Percentiles rank a stretch among this genome's conserved stretches.
Evolutionary conservation across 2,113 vertebrate species (phyloP).

Genomic region (Axis porcinus): DNA sequence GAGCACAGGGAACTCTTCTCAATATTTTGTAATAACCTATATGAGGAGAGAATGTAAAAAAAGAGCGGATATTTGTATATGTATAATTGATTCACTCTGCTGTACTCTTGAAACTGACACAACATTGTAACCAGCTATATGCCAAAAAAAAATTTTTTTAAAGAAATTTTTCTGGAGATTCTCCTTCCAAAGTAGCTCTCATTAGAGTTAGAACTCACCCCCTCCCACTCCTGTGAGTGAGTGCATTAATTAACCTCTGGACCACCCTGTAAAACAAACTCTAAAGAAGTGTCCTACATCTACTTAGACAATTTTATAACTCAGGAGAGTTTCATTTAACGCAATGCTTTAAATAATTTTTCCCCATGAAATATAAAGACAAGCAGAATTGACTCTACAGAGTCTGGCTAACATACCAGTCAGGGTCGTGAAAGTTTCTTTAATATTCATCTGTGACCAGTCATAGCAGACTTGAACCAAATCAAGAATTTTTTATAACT

Average conservation of each 20-base stretch:
- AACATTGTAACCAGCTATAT: neutral
- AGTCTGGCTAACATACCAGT: neutral
- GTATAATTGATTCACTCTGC: neutral
- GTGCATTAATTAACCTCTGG: neutral
- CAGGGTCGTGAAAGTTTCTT: neutral
- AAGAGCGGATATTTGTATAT: neutral
- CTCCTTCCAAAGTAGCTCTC: neutral
- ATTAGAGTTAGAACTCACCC: neutral
- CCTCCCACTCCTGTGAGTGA: neutral
- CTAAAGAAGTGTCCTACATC: neutral
- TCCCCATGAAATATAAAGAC: neutral
- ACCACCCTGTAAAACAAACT: neutral
- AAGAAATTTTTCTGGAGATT: neutral
- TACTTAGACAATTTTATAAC: constrained; percentile 21
- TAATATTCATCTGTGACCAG: constrained; percentile 19
- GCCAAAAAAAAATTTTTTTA: neutral
- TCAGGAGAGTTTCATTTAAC: constrained; percentile 10
- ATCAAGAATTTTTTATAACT: neutral
- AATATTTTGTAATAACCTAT: neutral
- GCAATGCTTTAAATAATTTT: neutral
- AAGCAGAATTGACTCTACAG: neutral
- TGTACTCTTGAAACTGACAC: neutral
- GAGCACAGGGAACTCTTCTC: neutral
- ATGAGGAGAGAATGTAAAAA: neutral
- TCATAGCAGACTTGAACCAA: neutral